Conservation (phyloP, 2,888 invertebrate genomes). For the Drosophila rubida region DNA sequence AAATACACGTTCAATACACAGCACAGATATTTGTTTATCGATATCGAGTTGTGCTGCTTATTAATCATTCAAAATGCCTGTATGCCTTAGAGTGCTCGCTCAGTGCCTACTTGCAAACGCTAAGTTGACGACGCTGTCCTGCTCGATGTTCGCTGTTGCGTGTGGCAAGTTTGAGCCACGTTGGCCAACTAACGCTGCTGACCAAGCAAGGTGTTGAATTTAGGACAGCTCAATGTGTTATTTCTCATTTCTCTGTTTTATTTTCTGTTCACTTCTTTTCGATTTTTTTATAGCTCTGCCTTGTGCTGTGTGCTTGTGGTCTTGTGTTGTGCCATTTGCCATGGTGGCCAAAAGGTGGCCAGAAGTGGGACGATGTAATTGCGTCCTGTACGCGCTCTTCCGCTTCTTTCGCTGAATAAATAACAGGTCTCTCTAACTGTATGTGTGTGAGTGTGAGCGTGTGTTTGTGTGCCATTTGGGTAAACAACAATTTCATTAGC, state of each 20-base stretch:
- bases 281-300: constrained; percentile 10
- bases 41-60: constrained; percentile 1
- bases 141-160: constrained; percentile 44
- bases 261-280: constrained; percentile 7
- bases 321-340: constrained; percentile 51
- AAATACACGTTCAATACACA: background rate
- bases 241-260: constrained; percentile 23
- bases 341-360: constrained; percentile 11
- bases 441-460: background rate
- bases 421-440: constrained; percentile 24
- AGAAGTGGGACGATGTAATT: constrained; percentile 54
- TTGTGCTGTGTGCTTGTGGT: constrained; percentile 48
- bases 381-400: constrained; percentile 65
- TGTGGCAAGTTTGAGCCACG: constrained; percentile 67
- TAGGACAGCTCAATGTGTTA: constrained; percentile 66
- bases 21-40: constrained; percentile 11
- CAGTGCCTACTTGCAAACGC: constrained; percentile 42
- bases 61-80: constrained; percentile 33
- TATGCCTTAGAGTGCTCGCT: background rate
- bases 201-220: constrained; percentile 75
- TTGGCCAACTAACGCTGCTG: constrained; percentile 71
- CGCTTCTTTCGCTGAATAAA: constrained; percentile 51
- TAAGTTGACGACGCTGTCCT: constrained; percentile 10
- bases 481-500: constrained; percentile 57
- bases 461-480: constrained; percentile 11